Evolutionary conservation across 2,888 invertebrate species (phyloP), one percentile per base, ranked within the genome.

Genomic region (Caenorhabditis plicata): DNA sequence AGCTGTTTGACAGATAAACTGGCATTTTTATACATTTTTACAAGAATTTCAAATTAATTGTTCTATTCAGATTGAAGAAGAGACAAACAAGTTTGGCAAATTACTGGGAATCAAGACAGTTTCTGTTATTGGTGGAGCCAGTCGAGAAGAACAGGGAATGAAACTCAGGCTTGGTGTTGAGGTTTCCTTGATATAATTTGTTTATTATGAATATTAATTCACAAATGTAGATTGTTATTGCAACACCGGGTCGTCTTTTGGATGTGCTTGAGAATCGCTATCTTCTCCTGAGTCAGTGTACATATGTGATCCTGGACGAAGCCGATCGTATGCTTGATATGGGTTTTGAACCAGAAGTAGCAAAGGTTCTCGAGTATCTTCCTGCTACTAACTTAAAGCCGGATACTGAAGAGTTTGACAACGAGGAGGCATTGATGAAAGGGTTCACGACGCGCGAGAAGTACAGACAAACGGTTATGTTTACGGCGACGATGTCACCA

Each of bases 261-360:
- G 98, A 99, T 83, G 96, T 98, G 1, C 84, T 99, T 61, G 96
- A 98, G 84, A 99, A 98, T 83, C 87, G 95, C 56, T 99, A 98
- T 82, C 85, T 99, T 67, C 95, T 96, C 8, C 85, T 99, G 15
- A 91, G 90, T 82, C 91, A 96, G 80, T 99, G 98, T 83, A 96
- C 98, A 0, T 99, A 99, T 82, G 93, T 98, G 57, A 95, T 86
- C 52, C 82, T 86, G 71, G 86, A 86, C 72, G 86, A 86, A 71
- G 98, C 98, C 27, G 98, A 99, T 85, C 88, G 95, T 81, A 99
- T 99, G 98, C 94, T 99, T 83, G 96, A 99, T 86, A 95, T 99
- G 91, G 96, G 96, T 81, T 99, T 99, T 81, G 98, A 99, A 82
- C 92, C 94, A 35, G 85, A 85, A 63, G 96, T 99, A 0, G 94